These are phyloP conservation scores for Panorpa germanica DNA, from an alignment of 2,888 invertebrate species.

Conservation along the genomic window DNA sequence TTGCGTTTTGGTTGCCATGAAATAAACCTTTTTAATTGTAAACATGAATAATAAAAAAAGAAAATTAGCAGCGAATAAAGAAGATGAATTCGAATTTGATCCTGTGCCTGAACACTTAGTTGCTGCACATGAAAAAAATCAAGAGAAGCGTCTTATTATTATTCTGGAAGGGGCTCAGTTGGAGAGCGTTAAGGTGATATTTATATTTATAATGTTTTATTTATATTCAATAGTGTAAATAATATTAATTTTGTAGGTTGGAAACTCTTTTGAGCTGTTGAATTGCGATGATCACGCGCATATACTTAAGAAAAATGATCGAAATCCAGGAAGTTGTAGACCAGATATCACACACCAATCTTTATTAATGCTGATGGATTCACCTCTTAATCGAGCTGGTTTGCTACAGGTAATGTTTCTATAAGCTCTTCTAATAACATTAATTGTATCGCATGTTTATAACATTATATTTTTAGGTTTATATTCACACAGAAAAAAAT, in stretches of 20 bases:
- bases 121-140: constrained; percentile 56
- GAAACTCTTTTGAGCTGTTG: constrained; percentile 72
- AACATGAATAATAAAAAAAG: constrained; percentile 24
- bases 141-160: constrained; percentile 81
- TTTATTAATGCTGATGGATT: constrained; percentile 91
- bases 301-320: constrained; percentile 67
- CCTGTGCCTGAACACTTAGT: constrained; percentile 59
- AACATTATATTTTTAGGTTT: too few species aligned
- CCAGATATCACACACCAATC: constrained; percentile 98
- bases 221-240: constrained; percentile 2
- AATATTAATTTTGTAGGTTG: constrained; percentile 38
- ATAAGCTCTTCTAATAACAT: too few species aligned
- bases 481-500: constrained; percentile 79
- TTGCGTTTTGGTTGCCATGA: too few species aligned
- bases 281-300: constrained; percentile 86
- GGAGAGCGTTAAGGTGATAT: constrained; percentile 80
- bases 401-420: too few species aligned
- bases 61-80: constrained; percentile 27
- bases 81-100: constrained; percentile 59
- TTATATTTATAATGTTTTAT: constrained; percentile 4
- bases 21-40: constrained; percentile 1
- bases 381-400: constrained; percentile 90
- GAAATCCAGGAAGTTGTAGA: constrained; percentile 74
- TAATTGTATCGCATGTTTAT: too few species aligned
- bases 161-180: constrained; percentile 87